Percentiles rank a stretch among this genome's conserved stretches.
phyloP scores from a whole-genome alignment of 1,140 invertebrate species.

The Eriocheir sinensis region DNA sequence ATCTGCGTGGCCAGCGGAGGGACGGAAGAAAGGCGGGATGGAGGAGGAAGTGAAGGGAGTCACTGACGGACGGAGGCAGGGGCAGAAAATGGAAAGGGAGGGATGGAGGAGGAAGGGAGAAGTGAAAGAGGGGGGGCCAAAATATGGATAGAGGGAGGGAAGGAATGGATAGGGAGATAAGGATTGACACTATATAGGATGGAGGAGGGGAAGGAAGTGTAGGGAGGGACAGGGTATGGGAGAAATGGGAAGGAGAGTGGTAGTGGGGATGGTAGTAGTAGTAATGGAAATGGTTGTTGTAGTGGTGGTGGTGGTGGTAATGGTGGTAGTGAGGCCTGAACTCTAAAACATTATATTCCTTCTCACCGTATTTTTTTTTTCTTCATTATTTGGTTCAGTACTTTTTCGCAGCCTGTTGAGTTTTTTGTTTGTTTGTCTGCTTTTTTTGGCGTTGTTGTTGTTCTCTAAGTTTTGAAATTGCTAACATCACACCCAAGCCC shows the following conservation, averaged over 20 bases:
- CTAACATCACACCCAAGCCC: no score
- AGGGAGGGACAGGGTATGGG: not conserved
- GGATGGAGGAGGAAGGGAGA: not conserved
- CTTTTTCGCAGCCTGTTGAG: no score
- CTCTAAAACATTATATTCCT: no score
- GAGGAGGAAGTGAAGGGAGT: not conserved
- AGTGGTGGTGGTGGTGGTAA: no score
- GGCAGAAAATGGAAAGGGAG: not conserved
- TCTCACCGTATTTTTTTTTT: no score
- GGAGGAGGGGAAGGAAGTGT: not conserved
- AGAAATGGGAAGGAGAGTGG: not conserved
- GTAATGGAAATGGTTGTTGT: not conserved
- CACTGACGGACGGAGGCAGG: not conserved
- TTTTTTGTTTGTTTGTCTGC: no score
- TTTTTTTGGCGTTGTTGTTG: no score
- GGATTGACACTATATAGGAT: not conserved
- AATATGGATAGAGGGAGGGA: not conserved
- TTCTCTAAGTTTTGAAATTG: no score
- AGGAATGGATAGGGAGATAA: not conserved
- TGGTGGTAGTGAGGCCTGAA: no score
- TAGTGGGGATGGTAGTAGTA: not conserved
- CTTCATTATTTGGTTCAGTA: no score
- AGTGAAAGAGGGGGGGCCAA: not conserved
- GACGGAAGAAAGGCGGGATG: not conserved
- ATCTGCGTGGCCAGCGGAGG: constrained; percentile 15